Evolutionary conservation across 2,797 vertebrate species (phyloP), one percentile per base, ranked within the genome.

Genomic region (Agapornis canus): DNA sequence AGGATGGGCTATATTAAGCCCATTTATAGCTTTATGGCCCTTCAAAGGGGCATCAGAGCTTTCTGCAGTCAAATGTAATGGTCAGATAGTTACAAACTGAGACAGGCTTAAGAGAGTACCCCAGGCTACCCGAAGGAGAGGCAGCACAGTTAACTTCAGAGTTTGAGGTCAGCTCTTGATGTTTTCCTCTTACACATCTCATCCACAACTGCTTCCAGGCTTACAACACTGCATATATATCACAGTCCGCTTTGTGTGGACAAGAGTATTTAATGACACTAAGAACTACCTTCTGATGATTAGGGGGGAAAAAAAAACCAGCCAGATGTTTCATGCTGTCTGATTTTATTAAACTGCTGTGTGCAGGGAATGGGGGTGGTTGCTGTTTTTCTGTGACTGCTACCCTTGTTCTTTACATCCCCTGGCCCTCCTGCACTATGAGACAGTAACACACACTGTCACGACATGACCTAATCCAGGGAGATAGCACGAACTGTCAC

Each of bases 291-390:
- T 93, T 89, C 69, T 92, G 90, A 92, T 64, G 72, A 73, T 25
- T 43, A 6, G 47, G 8, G 12, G 7, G 4, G n/a, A n/a, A 20
- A 39, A 35, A 19, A 73, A 83, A 79, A 86, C 83, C 42, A 39
- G 83, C 92, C 96, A 94, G 94, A 96, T 94, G 94, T 81, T 97
- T 94, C 90, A 61, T 49, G 83, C 85, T 96, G 69, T 95, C 94
- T 96, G 83, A 82, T 96, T 96, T 95, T 97, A 92, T 96, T 94
- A 89, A 68, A 65, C 71, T 47, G 86, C 77, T 87, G 89, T 23
- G 10, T 9, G 88, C 77, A 61, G 63, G 71, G 48, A 87, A 73
- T 19, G 18, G 27, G 42, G 54, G 8, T 27, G n/a, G 40, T 18
- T 82, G 31, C 43, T 59, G 57, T 10, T 71, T 81, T 48, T 69